A percentile compares a stretch with the other conserved stretches of the same genome.
phyloP scores from a whole-genome alignment of 2,113 vertebrate genomes.

The Rhea pennata region DNA sequence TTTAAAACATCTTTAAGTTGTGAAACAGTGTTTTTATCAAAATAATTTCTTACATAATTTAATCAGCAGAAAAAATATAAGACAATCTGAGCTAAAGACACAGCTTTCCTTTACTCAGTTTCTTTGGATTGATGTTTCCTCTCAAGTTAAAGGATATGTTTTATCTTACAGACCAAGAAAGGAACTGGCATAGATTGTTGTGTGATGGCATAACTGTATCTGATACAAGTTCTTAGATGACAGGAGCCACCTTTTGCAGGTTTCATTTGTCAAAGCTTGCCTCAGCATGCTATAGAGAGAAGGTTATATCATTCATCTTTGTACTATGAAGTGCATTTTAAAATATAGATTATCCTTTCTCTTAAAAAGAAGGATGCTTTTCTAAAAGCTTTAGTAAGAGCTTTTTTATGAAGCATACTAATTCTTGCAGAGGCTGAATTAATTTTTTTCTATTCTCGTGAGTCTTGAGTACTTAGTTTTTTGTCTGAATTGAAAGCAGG shows the following conservation, averaged over 20 bases:
- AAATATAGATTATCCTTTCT: background rate
- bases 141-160: constrained; percentile 1
- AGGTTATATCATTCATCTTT: constrained; percentile 52
- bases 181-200: constrained; percentile 23
- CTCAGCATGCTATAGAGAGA: constrained; percentile 24
- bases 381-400: background rate
- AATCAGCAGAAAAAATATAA: background rate
- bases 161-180: background rate
- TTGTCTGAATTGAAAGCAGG: background rate
- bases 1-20: background rate
- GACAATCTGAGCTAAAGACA: background rate
- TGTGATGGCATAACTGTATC: background rate
- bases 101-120: background rate
- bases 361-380: background rate
- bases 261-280: constrained; percentile 52
- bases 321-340: background rate
- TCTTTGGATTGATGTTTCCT: background rate
- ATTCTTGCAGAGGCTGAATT: background rate
- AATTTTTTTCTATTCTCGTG: background rate
- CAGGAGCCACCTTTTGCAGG: constrained; percentile 32
- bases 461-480: background rate
- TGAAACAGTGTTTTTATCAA: background rate
- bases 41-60: background rate
- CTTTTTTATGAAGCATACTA: background rate
- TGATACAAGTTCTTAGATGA: constrained; percentile 36